Evolutionary conservation across 2,888 invertebrate genomes (phyloP), one percentile per base, ranked within the genome.

Genomic region (Netelia inedita): DNA sequence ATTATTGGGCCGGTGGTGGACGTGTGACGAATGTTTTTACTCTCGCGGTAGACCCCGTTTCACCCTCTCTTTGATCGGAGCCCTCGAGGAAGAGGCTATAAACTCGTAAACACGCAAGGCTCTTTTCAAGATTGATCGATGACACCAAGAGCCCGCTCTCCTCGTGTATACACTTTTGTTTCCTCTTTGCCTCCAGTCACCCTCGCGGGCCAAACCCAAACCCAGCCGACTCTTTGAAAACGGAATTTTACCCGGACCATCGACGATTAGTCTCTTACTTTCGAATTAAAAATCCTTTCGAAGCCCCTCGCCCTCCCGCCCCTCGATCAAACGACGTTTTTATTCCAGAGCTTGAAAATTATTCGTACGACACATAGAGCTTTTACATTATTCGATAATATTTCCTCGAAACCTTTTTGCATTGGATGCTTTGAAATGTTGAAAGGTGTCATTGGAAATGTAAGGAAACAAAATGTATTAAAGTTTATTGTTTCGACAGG

Each of bases 261-360:
- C 80, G 59, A 66, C 73, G n/a, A 16, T 46, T 23, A 21, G 43
- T 65, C 28, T 50, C 69, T 19, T 57, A 55, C 46, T 85, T 85
- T 86, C 86, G 87, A 87, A 85, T 84, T 86, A 87, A 84, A 87
- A 83, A 75, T 81, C 68, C 78, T 50, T 75, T 80, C 57, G 72
- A 83, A 73, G 50, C 65, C 53, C 61, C 21, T 6, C 57, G 61
- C 53, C 61, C 21, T 6, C 57, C 59, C 69, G n/a, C 10, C 23
- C 23, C 2, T 2, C 35, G 5, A 43, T 35, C 8, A 0, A 55
- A 23, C n/a, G 19, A 41, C 21, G 14, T 41, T 19, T 10, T 35
- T 63, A n/a, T 46, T 16, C 72, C 53, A 63, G 59, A 53, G 46
- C 55, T 68, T 21, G 59, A 66, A 57, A 74, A 74, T 68, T 80